Base-by-base conservation (phyloP, 1,140 invertebrate genomes). In the Lycorma delicatula region DNA sequence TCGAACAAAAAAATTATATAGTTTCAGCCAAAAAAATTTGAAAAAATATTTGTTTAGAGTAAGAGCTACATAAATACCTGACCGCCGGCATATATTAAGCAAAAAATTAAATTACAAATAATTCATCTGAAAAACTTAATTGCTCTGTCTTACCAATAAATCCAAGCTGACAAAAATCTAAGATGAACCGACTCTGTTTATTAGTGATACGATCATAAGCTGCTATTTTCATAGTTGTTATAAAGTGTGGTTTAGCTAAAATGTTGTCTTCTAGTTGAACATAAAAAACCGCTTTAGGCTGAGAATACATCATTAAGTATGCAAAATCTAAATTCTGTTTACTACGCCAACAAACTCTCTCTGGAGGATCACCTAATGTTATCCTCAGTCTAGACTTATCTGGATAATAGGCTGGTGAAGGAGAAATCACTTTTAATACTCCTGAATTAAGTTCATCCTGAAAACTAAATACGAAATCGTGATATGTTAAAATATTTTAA, bases 261-360 rank as follows among this genome's bases (percentile, higher is more conserved):
- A 98, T 90, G 70, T 98, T 95, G 72, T 98, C 96, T 76, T 98
- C 95, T 7, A 98, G 74, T 79, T 97, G 90, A 16, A 91, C 78
- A 63, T 89, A 89, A 70, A 87, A 90, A 0, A 81, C 86, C 53
- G 83, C 86, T 68, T 84, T 85, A 0, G 81, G 80, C 65, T 92
- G 88, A 9, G 87, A 87, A 70, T 97, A 97, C 60, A 94, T 87
- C 95, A 98, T 98, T 0, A 98, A 75, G 72, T 93, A 98, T 5
- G 93, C 87, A 72, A 91, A 95, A 71, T 98, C 95, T 41, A 96
- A 76, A 73, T 97, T 97, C 72, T 98, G 95, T 70, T 98, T 98
- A 1, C 93, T 93, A 47, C 94, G 77, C 95, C 95, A 98, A 62
- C 86, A 79, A 0, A 97, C 90, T 25, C 94, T 78, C 67, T 96